A percentile compares a stretch with the other conserved stretches of the same genome.
Conservation (phyloP, 2,888 invertebrate species). For the Coleophora flavipennella region DNA sequence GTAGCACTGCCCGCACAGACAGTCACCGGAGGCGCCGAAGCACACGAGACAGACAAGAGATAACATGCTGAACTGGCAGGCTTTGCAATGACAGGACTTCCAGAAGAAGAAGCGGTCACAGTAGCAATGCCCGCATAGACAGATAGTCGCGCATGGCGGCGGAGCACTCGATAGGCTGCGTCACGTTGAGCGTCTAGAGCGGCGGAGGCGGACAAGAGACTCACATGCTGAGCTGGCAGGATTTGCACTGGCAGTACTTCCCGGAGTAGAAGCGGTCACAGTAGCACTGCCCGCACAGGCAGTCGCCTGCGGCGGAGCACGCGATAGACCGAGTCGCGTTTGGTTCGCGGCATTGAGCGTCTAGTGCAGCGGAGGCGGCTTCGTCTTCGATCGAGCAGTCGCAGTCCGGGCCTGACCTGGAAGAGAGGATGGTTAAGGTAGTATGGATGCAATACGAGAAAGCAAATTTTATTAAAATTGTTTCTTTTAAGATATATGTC, state of each 20-base stretch:
- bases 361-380: slow-evolving; percentile 46
- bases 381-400: slow-evolving; percentile 64
- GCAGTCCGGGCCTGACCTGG: slow-evolving; percentile 68
- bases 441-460: no score
- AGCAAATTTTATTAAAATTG: no score
- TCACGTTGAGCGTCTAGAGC: slow-evolving; percentile 43
- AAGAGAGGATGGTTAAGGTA: no score
- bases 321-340: slow-evolving; percentile 44
- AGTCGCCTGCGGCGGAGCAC: slow-evolving; percentile 83
- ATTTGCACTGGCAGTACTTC: slow-evolving; percentile 75
- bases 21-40: slow-evolving; percentile 82
- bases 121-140: slow-evolving; percentile 82
- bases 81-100: slow-evolving; percentile 75
- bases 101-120: slow-evolving; percentile 77
- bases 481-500: no score
- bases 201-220: slow-evolving; percentile 41
- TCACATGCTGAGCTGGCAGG: slow-evolving; percentile 67
- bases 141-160: slow-evolving; percentile 84
- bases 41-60: no score
- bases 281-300: slow-evolving; percentile 82
- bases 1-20: slow-evolving; percentile 82
- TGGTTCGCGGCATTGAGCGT: slow-evolving; percentile 46
- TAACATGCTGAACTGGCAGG: slow-evolving; percentile 65
- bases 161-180: slow-evolving; percentile 68
- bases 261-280: slow-evolving; percentile 77